These are phyloP conservation scores for Prenolepis imparis DNA, from an alignment of 2,888 invertebrate species.

Conservation along the genomic window DNA sequence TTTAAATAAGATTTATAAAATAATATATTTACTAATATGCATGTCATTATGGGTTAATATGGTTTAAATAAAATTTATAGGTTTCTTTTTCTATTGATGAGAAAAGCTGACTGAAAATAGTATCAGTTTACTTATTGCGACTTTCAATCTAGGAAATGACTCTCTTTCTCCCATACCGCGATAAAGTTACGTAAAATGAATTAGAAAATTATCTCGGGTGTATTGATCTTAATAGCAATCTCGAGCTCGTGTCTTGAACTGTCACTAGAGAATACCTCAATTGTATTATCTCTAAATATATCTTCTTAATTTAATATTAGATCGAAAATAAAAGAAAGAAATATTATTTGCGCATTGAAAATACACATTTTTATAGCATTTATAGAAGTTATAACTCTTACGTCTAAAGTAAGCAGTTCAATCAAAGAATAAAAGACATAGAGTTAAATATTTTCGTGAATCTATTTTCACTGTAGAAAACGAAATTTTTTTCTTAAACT, in stretches of 20 bases:
- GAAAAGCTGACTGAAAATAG: neutral
- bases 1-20: neutral
- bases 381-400: neutral
- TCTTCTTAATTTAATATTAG: neutral
- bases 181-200: conserved; percentile 36
- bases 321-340: neutral
- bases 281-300: conserved; percentile 28
- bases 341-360: neutral
- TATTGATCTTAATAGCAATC: conserved; percentile 5
- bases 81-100: neutral
- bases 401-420: neutral
- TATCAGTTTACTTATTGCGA: conserved; percentile 1
- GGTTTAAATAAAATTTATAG: neutral
- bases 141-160: conserved; percentile 36
- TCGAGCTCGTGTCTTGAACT: neutral
- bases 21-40: neutral
- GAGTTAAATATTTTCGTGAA: neutral
- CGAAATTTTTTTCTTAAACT: neutral
- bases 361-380: neutral
- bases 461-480: neutral
- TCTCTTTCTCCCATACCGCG: neutral
- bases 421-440: neutral
- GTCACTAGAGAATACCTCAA: neutral
- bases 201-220: conserved; percentile 30
- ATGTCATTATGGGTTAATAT: neutral